Base-by-base conservation (phyloP, 2,797 vertebrate species). In the Channa striata region DNA sequence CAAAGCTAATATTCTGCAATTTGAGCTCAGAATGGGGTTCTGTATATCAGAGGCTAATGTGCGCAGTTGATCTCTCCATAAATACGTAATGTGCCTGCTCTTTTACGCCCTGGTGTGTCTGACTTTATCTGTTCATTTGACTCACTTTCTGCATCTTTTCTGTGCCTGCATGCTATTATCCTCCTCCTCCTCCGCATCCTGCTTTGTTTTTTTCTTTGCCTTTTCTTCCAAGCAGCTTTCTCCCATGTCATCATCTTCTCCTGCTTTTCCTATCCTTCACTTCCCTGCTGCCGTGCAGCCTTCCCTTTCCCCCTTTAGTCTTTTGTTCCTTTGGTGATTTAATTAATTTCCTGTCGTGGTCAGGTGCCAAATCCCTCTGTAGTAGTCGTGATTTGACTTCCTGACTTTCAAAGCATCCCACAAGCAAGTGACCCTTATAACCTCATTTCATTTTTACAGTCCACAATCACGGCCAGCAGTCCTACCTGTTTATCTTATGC, bases 1-100 rank as follows among this genome's bases (percentile, higher is more conserved):
- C 53, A 88, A 61, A 84, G 69, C 78, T 85, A 84, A 88, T 64
- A 49, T 72, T 64, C 50, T 81, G 30, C 61, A 74, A 68, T 85
- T 89, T 64, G 14, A 80, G 78, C 40, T 83, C 65, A 25, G 56
- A 39, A 74, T 74, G 71, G 69, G 40, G 30, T 44, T 6, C 80
- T 82, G 48, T 71, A 68, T 42, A 43, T 61, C 65, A 47, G 36
- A 66, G 68, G 56, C 77, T 69, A 63, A 61, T 14, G 49, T 68
- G 52, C 13, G 49, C 42, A 8, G 60, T 70, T 60, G 21, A 59
- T 37, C 48, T 13, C 36, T 65, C 34, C 23, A 59, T 56, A 57
- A 74, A 74, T 46, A 60, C 25, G 34, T 59, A 64, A 50, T 58
- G 39, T 65, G 42, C 43, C 33, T 63, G 40, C 57, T 73, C 43